Base-by-base conservation (phyloP, 2,888 invertebrate species). In the Tachina grossa region DNA sequence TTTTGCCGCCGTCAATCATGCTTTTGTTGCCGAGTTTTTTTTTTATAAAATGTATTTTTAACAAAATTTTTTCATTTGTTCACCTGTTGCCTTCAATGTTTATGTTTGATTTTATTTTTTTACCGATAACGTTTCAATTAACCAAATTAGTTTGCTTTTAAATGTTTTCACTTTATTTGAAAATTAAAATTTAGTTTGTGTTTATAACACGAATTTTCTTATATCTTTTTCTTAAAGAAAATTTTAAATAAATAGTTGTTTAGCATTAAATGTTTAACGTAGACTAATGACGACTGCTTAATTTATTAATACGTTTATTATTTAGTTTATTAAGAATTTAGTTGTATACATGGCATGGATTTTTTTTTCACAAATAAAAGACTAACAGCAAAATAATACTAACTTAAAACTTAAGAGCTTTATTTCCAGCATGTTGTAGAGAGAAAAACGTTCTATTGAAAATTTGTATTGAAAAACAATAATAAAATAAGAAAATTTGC, bases 231-330 rank as follows among this genome's bases (percentile, higher is more conserved):
- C 31, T 31, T 6, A 31, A 1, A 31, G 31, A 31, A 22, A 49
- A 16, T 66, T 16, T 19, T 65, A 65, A 53, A 53, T 31, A 72
- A 47, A 63, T 69, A 53, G 13, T n/a, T 4, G 13, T 31, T 5
- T 31, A 14, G 16, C 9, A 53, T 43, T 53, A 39, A 41, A 19
- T n/a, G 45, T 59, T 16, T 19, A 63, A 63, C 16, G 16, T 47
- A 59, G 55, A 72, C 57, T 72, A 47, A 45, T 45, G 45, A 19
- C 13, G 22, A 39, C 57, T 72, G 31, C n/a, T 57, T 43, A 47
- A 71, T 59, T 59, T 45, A 39, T 57, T 59, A 57, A 63, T 51
- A 74, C 63, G 43, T 41, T 51, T 22, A 31, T 5, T 41, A 22
- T 53, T 51, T 43, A 61, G 6, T 41, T 49, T 19, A 39, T 59